Evolutionary conservation across 2,888 invertebrate species (phyloP).

Genomic region (Onthophagus sagittarius): DNA sequence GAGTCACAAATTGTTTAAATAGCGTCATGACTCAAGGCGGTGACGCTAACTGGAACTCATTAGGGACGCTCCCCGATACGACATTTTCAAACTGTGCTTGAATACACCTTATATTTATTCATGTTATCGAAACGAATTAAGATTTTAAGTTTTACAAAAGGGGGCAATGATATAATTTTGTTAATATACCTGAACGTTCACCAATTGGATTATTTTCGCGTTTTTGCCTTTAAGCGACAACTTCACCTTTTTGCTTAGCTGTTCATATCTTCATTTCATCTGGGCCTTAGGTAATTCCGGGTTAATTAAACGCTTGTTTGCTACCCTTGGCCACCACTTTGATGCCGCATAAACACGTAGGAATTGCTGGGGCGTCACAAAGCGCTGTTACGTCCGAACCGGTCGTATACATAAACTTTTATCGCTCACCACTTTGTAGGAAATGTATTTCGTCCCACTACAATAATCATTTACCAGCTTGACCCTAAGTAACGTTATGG

Average conservation of each 20-base stretch:
- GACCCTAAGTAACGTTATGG: conserved; percentile 38
- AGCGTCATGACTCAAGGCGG: conserved; percentile 52
- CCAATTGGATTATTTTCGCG: neutral
- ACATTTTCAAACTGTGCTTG: conserved; percentile 33
- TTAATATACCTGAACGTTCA: neutral
- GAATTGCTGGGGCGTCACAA: conserved; percentile 39
- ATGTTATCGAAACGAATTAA: conserved; percentile 50
- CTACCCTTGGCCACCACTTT: conserved; percentile 36
- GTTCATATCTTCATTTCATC: neutral
- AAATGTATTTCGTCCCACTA: conserved; percentile 42
- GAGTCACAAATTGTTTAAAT: conserved; percentile 55
- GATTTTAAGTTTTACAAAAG: conserved; percentile 26
- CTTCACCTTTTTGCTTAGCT: no score
- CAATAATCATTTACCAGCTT: conserved; percentile 45
- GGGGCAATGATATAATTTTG: no score
- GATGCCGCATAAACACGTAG: conserved; percentile 41
- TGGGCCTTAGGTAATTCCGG: conserved; percentile 19
- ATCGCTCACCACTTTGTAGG: conserved; percentile 44
- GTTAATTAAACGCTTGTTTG: conserved; percentile 42
- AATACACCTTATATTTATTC: conserved; percentile 51
- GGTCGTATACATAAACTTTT: conserved; percentile 48
- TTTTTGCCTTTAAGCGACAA: neutral
- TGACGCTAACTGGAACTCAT: conserved; percentile 52
- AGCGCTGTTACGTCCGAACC: conserved; percentile 37
- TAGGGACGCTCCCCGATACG: conserved; percentile 33